These are phyloP conservation scores for Saimiri boliviensis DNA, from an alignment of 2,113 vertebrate species.

Conservation along the genomic window DNA sequence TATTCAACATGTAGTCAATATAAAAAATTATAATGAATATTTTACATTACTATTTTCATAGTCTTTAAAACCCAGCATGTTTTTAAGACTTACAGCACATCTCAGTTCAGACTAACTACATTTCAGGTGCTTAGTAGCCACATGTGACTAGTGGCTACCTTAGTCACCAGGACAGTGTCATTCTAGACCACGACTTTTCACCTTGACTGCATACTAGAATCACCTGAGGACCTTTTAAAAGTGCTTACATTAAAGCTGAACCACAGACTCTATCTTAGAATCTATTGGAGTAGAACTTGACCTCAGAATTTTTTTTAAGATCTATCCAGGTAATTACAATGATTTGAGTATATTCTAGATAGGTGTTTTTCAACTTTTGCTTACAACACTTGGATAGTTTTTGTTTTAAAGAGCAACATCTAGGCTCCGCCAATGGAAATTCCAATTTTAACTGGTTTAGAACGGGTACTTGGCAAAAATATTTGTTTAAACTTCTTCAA, in stretches of 20 bases:
- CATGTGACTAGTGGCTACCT: background rate
- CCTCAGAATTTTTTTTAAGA: background rate
- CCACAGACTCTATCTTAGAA: background rate
- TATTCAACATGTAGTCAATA: background rate
- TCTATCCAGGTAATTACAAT: background rate
- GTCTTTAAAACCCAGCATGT: background rate
- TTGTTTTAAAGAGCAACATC: background rate
- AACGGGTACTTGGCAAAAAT: background rate
- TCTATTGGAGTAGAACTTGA: background rate
- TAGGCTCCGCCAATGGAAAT: background rate
- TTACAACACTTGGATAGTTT: background rate
- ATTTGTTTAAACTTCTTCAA: background rate
- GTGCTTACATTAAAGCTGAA: background rate
- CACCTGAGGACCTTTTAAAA: background rate
- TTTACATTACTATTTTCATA: constrained; percentile 1
- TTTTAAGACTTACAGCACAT: background rate
- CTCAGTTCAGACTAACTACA: background rate
- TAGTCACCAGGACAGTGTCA: background rate
- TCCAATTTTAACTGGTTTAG: background rate
- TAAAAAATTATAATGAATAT: background rate
- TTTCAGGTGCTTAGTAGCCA: background rate
- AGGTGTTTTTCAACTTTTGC: constrained; percentile 3
- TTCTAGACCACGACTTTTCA: background rate
- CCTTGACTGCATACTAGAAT: background rate
- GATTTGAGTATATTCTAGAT: background rate